Percentiles rank a stretch among this genome's conserved stretches.
Evolutionary conservation across 2,797 vertebrate species (phyloP).

Genomic region (Vultur gryphus): DNA sequence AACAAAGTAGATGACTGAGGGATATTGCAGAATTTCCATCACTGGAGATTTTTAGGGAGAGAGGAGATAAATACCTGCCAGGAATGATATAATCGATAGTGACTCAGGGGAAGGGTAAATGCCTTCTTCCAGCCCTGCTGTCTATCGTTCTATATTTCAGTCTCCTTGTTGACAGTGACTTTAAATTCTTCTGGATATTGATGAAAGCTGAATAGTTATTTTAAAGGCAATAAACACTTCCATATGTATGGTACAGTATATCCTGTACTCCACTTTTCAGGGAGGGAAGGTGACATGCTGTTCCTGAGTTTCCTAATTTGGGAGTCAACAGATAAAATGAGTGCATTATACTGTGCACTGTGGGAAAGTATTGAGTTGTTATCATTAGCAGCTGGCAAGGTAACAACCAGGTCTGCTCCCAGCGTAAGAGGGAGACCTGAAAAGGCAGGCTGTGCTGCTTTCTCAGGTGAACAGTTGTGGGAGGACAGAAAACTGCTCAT

Average conservation of each 20-base stretch:
- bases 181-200: not conserved
- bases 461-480: not conserved
- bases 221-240: not conserved
- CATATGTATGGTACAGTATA: not conserved
- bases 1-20: not conserved
- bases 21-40: not conserved
- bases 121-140: not conserved
- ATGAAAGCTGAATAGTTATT: not conserved
- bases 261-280: not conserved
- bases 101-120: not conserved
- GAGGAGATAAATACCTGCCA: not conserved
- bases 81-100: not conserved
- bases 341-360: not conserved
- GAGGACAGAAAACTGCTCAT: not conserved
- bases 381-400: not conserved
- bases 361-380: not conserved
- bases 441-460: not conserved
- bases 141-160: not conserved
- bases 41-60: not conserved
- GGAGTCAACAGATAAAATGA: not conserved
- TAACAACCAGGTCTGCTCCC: not conserved
- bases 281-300: not conserved
- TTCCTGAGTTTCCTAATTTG: not conserved
- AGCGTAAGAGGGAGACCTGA: not conserved
- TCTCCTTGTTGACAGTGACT: not conserved